Percentiles rank a stretch among this genome's conserved stretches.
phyloP scores from a whole-genome alignment of 2,113 vertebrate genomes.

The Nothocercus nigrocapillus region DNA sequence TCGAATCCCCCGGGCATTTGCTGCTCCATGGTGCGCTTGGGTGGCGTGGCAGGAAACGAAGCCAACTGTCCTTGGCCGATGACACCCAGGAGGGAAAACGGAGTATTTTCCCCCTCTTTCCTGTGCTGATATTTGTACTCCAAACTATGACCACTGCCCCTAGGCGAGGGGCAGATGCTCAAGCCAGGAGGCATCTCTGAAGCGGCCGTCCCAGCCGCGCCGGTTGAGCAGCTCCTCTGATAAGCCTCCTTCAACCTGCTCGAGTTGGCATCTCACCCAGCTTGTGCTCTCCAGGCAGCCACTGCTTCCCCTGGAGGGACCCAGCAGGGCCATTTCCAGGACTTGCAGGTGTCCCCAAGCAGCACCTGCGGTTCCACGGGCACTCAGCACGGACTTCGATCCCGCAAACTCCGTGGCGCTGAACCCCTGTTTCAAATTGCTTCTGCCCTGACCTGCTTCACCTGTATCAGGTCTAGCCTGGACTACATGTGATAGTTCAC shows the following conservation, averaged over 20 bases:
- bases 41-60: background rate
- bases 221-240: background rate
- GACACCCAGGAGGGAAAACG: background rate
- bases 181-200: background rate
- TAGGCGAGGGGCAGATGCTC: background rate
- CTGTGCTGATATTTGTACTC: background rate
- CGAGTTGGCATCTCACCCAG: background rate
- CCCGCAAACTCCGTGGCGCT: fast-evolving
- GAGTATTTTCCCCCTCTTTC: background rate
- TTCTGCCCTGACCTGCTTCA: background rate
- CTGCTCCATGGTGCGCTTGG: fast-evolving
- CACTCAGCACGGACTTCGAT: background rate
- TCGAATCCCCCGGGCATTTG: fast-evolving
- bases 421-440: background rate
- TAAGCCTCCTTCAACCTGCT: background rate
- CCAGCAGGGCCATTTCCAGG: too few species aligned
- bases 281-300: background rate
- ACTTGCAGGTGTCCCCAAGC: background rate
- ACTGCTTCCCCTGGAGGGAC: background rate
- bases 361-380: too few species aligned
- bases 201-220: fast-evolving
- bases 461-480: background rate
- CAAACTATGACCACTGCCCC: background rate
- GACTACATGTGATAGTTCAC: fast-evolving
- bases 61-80: background rate